Percentiles rank a stretch among this genome's conserved stretches.
Evolutionary conservation across 2,113 vertebrate genomes (phyloP).

Genomic region (Pterophyllum scalare): DNA sequence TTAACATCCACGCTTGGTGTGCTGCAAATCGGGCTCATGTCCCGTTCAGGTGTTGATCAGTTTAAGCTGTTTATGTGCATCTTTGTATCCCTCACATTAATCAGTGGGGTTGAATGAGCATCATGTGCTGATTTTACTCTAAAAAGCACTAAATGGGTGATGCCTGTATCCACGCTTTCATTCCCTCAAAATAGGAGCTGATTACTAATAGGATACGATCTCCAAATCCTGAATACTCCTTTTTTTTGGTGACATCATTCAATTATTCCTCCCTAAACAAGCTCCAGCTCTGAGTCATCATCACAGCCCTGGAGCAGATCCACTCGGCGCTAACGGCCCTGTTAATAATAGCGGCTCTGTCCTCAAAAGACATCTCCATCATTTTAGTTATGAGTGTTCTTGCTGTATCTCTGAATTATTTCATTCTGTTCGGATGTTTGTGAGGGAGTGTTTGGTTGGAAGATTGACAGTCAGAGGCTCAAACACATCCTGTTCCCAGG

Average conservation of each 20-base stretch:
- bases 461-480: slow-evolving; percentile 19
- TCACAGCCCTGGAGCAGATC: background rate
- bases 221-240: background rate
- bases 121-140: background rate
- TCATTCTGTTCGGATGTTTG: background rate
- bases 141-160: too few species aligned
- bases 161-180: background rate
- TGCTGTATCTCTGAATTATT: background rate
- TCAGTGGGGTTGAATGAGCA: background rate
- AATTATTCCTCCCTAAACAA: background rate
- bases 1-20: slow-evolving; percentile 17
- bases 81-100: slow-evolving; percentile 23
- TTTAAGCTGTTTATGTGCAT: slow-evolving; percentile 38
- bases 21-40: slow-evolving; percentile 31
- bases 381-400: background rate
- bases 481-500: background rate
- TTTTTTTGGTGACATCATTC: background rate
- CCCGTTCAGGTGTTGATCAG: slow-evolving; percentile 25
- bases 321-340: background rate
- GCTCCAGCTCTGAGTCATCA: slow-evolving; percentile 11
- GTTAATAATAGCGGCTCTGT: slow-evolving; percentile 4
- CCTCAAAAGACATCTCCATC: background rate
- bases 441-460: background rate
- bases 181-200: background rate
- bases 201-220: slow-evolving; percentile 8